Evolutionary conservation across 1,140 invertebrate species (phyloP).

Genomic region (Drosophila busckii): DNA sequence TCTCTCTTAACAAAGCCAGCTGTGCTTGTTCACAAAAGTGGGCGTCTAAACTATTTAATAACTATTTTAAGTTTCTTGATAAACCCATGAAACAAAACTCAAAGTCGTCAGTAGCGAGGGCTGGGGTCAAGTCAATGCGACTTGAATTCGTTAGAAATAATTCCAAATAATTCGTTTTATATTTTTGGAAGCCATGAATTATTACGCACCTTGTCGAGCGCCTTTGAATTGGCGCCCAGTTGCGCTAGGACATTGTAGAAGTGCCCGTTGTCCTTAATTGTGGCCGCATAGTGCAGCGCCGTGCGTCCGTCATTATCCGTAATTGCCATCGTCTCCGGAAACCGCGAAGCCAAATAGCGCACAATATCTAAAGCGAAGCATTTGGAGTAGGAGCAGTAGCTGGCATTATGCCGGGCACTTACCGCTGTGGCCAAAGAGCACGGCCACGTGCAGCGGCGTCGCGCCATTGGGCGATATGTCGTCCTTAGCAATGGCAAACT

Average conservation of each 20-base stretch:
- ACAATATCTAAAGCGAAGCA: conserved; percentile 78
- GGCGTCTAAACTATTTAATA: background rate
- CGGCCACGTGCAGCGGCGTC: conserved; percentile 95
- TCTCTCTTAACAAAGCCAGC: conserved; percentile 7
- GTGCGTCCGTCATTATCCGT: conserved; percentile 90
- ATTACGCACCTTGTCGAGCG: conserved; percentile 88
- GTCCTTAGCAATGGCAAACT: conserved; percentile 93
- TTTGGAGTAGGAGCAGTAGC: conserved; percentile 1
- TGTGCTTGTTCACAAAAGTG: conserved; percentile 27
- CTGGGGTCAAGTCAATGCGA: too few species aligned
- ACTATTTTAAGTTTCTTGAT: too few species aligned
- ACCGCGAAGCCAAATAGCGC: conserved; percentile 85
- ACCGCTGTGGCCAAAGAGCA: conserved; percentile 88
- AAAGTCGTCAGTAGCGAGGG: too few species aligned
- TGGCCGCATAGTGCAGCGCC: conserved; percentile 94
- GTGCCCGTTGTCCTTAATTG: conserved; percentile 90
- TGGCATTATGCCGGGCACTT: conserved; percentile 7
- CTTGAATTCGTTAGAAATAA: conserved; percentile 28
- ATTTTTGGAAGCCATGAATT: background rate
- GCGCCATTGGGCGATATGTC: conserved; percentile 89
- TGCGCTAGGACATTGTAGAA: conserved; percentile 92
- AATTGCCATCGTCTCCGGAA: conserved; percentile 90
- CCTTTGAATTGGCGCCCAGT: conserved; percentile 89
- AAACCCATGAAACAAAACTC: too few species aligned
- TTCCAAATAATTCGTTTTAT: too few species aligned